A percentile compares a stretch with the other conserved stretches of the same genome.
Evolutionary conservation across 2,888 invertebrate species (phyloP).

Genomic region (Masnerella sp.): DNA sequence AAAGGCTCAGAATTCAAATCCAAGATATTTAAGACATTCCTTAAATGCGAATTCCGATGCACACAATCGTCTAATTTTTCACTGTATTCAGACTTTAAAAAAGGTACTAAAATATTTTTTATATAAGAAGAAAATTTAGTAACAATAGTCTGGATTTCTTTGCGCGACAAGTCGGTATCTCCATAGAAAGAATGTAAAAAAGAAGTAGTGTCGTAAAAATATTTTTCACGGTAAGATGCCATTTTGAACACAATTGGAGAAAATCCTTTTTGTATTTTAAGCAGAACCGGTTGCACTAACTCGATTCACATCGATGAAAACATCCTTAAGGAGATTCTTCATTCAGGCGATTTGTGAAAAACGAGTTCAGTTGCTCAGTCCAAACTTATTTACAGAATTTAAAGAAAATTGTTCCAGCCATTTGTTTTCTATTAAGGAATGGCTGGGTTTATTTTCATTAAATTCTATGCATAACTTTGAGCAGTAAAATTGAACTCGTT

Average conservation of each 20-base stretch:
- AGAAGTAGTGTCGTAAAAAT: neutral
- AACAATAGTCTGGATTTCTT: conserved; percentile 8
- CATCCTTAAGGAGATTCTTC: too few relatives aligned
- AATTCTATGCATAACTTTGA: too few relatives aligned
- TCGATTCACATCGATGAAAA: neutral
- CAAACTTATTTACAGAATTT: too few relatives aligned
- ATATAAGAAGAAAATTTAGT: conserved; percentile 25
- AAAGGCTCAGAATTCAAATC: conserved; percentile 10
- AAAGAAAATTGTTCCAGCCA: too few relatives aligned
- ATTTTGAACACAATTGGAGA: too few relatives aligned
- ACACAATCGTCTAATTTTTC: neutral
- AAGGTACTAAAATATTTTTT: conserved; percentile 23
- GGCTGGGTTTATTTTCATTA: too few relatives aligned
- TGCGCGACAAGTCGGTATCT: conserved; percentile 10
- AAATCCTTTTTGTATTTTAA: too few relatives aligned
- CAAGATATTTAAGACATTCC: neutral
- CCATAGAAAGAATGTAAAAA: conserved; percentile 15
- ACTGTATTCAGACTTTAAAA: conserved; percentile 7
- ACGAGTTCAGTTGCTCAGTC: too few relatives aligned
- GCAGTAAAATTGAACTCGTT: too few relatives aligned
- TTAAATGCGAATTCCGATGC: neutral
- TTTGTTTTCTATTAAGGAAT: too few relatives aligned
- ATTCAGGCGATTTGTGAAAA: too few relatives aligned
- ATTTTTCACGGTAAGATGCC: neutral
- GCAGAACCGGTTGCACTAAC: too few relatives aligned